Evolutionary conservation across 2,113 vertebrate genomes (phyloP), one percentile per base, ranked within the genome.

Genomic region (Garra rufa): DNA sequence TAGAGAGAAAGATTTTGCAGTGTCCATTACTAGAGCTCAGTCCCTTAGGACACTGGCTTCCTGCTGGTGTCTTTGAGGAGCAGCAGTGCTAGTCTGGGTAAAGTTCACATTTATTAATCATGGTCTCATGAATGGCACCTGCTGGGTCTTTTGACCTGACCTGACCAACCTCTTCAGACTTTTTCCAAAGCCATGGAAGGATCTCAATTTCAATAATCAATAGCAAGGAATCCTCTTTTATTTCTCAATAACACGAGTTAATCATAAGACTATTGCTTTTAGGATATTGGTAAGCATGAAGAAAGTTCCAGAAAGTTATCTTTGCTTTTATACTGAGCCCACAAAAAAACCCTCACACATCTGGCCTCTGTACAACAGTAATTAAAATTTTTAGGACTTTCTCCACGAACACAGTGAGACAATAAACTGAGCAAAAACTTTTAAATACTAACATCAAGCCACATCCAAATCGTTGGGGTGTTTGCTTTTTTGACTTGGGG

Each of bases 81-180:
- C 61, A 43, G 30, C 21, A 75, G 76, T 89, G 85, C 50, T 76
- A 76, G 88, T 69, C 89, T 89, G 81, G 81, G 86, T 87, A 89
- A 92, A 88, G 89, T 89, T 92, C 88, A 90, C 89, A 90, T 93
- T 91, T 89, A 93, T 94, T 92, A 92, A 92, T 93, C 90, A 93
- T 89, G 88, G 87, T 65, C 82, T 89, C 88, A 88, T 85, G 87
- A 89, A 90, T 89, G 87, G 86, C 28, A 41, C 81, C 43, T 74
- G 38, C 52, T 41, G 41, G 41, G 26, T 61, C 5, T 19, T 87
- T 82, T 84, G 63, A 85, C 82, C 79, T 73, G 46, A 76, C 28
- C 6, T 50, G 2, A 81, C 0, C 30, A 46, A 82, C 50, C 59
- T 28, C 30, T 41, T 8, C 65, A 67, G 85, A 85, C 46, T 65